phyloP scores from a whole-genome alignment of 2,113 vertebrate species.

The Rana temporaria region DNA sequence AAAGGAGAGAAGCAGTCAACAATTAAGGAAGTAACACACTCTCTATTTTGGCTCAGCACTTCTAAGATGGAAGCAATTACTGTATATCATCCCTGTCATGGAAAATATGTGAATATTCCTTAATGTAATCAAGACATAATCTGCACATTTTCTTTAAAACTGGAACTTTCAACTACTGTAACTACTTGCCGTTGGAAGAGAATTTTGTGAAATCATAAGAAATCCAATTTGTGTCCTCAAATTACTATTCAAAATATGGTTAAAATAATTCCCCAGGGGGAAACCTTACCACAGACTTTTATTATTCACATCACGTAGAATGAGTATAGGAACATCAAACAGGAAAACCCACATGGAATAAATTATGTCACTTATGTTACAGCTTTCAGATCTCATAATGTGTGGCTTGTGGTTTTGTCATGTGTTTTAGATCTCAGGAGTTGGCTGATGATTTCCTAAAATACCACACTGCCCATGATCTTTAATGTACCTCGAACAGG shows the following conservation, averaged over 20 bases:
- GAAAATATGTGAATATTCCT: conserved; percentile 28
- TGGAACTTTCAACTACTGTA: conserved; percentile 60
- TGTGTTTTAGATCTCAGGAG: conserved; percentile 70
- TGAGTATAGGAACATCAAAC: conserved; percentile 75
- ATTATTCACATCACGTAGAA: conserved; percentile 69
- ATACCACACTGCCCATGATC: conserved; percentile 59
- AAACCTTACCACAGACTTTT: conserved; percentile 66
- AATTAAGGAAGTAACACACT: background rate
- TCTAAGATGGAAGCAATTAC: conserved; percentile 28
- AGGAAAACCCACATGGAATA: conserved; percentile 78
- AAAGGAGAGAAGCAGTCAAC: background rate
- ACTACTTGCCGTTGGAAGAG: conserved; percentile 61
- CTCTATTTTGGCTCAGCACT: background rate
- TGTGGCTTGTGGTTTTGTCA: conserved; percentile 72
- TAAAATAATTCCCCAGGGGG: conserved; percentile 68
- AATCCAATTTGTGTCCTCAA: conserved; percentile 61
- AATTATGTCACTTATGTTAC: conserved; percentile 83
- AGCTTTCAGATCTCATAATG: conserved; percentile 85
- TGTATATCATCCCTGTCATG: conserved; percentile 11
- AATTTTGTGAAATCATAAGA: conserved; percentile 59
- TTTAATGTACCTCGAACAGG: conserved; percentile 64
- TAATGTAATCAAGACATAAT: conserved; percentile 38
- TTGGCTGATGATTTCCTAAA: conserved; percentile 71
- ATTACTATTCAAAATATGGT: conserved; percentile 70
- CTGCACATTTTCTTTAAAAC: conserved; percentile 54